phyloP scores from a whole-genome alignment of 2,888 invertebrate species.

The Rotaria macrura region DNA sequence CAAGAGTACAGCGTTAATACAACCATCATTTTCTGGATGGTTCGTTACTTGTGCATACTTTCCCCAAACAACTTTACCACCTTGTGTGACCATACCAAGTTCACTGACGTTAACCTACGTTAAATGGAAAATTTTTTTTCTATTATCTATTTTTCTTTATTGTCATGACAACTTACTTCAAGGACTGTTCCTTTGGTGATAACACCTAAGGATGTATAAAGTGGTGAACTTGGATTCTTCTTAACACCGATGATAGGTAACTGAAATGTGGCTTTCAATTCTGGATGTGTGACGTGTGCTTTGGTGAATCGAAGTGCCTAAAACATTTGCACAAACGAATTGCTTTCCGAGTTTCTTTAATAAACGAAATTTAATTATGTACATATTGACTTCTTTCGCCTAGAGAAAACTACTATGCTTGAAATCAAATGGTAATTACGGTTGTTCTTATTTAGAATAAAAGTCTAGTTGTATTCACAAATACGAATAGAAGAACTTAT shows the following conservation, averaged over 20 bases:
- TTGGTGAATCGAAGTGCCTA: constrained; percentile 70
- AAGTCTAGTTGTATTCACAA: too few relatives aligned
- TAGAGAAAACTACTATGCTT: too few relatives aligned
- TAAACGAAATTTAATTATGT: too few relatives aligned
- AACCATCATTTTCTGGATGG: constrained; percentile 98
- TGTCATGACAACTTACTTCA: constrained; percentile 55
- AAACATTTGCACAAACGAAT: too few relatives aligned
- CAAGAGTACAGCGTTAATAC: constrained; percentile 91
- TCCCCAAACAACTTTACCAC: constrained; percentile 98
- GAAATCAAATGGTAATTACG: too few relatives aligned
- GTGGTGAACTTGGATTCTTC: constrained; percentile 90
- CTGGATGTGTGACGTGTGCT: constrained; percentile 97
- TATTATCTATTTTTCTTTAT: constrained; percentile 34
- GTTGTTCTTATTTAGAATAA: too few relatives aligned
- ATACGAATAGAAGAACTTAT: too few relatives aligned
- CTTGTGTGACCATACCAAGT: constrained; percentile 90
- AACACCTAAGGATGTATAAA: constrained; percentile 91
- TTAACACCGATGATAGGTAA: constrained; percentile 96
- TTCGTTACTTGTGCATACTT: constrained; percentile 99
- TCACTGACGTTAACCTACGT: constrained; percentile 76
- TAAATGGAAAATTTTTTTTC: neutral
- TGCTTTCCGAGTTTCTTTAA: too few relatives aligned
- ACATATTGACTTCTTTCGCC: too few relatives aligned
- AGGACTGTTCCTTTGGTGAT: constrained; percentile 96
- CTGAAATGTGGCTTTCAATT: constrained; percentile 90